Conservation (phyloP, 2,113 vertebrate genomes). For the Egretta garzetta region DNA sequence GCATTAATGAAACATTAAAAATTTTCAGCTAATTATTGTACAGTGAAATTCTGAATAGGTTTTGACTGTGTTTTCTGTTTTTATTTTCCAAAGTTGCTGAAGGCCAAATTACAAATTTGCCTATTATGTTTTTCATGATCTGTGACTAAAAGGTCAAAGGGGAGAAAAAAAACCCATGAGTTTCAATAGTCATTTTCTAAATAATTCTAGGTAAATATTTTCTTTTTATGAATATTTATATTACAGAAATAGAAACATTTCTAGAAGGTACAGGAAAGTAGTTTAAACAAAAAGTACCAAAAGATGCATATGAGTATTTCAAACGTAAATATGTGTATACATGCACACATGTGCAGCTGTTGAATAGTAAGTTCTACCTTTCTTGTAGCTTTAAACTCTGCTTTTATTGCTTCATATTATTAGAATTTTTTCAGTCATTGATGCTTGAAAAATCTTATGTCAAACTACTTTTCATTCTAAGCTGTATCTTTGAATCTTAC, state of each 20-base stretch:
- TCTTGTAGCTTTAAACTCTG: constrained; percentile 1
- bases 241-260: constrained; percentile 6
- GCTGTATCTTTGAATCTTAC: background rate
- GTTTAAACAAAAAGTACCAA: background rate
- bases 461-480: background rate
- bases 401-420: background rate
- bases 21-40: background rate
- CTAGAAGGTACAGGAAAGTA: background rate
- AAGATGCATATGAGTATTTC: background rate
- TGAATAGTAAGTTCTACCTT: background rate
- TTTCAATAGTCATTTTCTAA: constrained; percentile 20
- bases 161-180: background rate
- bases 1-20: background rate
- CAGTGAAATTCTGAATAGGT: background rate
- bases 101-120: background rate
- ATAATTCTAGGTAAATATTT: constrained; percentile 13
- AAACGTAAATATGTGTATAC: background rate
- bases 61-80: background rate
- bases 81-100: constrained; percentile 43
- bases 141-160: background rate
- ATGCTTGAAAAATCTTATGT: background rate
- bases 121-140: background rate
- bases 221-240: constrained; percentile 47
- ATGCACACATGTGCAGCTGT: background rate
- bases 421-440: background rate